phyloP scores from a whole-genome alignment of 2,797 vertebrate species.

The Dendrocincla fuliginosa region DNA sequence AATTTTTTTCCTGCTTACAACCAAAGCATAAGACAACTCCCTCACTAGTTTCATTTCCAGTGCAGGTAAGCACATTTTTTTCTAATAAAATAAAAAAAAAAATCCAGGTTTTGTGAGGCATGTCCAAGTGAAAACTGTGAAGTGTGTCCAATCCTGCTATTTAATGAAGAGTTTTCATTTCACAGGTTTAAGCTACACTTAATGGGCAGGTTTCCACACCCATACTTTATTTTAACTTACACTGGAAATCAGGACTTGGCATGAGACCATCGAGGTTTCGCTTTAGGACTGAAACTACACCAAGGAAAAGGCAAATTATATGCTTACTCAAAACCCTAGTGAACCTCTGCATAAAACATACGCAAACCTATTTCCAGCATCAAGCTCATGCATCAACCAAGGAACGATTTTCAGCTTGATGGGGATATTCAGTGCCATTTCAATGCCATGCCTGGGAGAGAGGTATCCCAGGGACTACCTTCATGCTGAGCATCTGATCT shows the following conservation, averaged over 20 bases:
- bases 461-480: background rate
- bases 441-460: background rate
- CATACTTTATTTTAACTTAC: background rate
- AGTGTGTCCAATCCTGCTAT: background rate
- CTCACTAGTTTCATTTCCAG: background rate
- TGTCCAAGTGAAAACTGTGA: background rate
- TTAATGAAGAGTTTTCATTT: background rate
- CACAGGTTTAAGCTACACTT: background rate
- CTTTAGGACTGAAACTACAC: background rate
- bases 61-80: background rate
- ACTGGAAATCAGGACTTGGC: background rate
- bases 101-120: background rate
- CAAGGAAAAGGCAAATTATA: background rate
- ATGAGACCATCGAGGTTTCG: background rate
- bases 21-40: background rate
- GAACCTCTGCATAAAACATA: background rate
- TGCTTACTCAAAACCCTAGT: background rate
- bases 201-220: background rate
- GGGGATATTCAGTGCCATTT: background rate
- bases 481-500: rapidly evolving
- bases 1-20: background rate
- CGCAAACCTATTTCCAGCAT: background rate
- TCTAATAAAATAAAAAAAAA: background rate
- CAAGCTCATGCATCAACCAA: background rate
- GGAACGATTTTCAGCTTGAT: background rate